Evolutionary conservation across 2,113 vertebrate species (phyloP), one percentile per base, ranked within the genome.

Genomic region (Podocnemis expansa): DNA sequence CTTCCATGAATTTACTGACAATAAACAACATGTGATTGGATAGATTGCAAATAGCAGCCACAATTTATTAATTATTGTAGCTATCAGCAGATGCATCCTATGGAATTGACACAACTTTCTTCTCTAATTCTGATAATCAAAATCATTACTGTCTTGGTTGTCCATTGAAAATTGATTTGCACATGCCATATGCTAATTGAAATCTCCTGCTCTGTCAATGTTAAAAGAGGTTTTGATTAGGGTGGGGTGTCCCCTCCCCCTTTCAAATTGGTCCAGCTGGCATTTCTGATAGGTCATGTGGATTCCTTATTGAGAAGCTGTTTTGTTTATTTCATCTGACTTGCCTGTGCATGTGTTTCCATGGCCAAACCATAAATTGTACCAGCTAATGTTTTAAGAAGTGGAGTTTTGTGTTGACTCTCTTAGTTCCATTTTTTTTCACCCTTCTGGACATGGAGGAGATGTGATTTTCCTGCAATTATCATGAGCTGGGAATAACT

Each of bases 11-110:
- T 34, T 45, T 7, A 5, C 67, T 95, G 87, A 87, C 78, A 93
- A 63, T 34, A 91, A 95, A 47, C 34, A 94, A 60, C 93, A 88
- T 85, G 93, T 89, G 96, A 94, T 86, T 85, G 67, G 55, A 75
- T 83, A 78, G 91, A 83, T 22, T 49, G 22, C 52, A 63, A 86
- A 63, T 56, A 31, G 0, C 54, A 86, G 94, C 89, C 78, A 82
- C 92, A 89, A 80, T 1, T 1, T 93, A 93, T 94, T 88, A 88
- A 14, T 94, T 93, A 82, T 58, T 85, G n/a, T 80, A 85, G 90
- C 89, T 95, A 38, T 78, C 29, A 14, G 51, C 4, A 91, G 14
- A 38, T 38, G 73, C 83, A 85, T 60, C 87, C 58, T 90, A 63
- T 67, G 67, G 84, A 89, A 52, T n/a, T 49, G 89, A 47, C 91